Percentiles rank a stretch among this genome's conserved stretches.
Evolutionary conservation across 1,140 invertebrate species (phyloP).

Genomic region (Chironomus tepperi): DNA sequence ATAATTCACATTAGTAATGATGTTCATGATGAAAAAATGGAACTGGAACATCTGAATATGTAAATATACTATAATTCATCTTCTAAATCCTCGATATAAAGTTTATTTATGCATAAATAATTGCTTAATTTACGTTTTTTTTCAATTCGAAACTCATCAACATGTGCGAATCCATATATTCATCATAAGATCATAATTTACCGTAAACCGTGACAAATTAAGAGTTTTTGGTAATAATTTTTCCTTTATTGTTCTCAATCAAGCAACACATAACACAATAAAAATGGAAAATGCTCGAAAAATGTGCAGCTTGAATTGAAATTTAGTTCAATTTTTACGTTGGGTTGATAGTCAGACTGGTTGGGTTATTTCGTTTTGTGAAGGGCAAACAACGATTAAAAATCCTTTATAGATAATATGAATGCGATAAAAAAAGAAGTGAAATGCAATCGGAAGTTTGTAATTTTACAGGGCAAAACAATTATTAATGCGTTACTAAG

Average conservation of each 20-base stretch:
- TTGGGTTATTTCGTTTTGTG: neutral
- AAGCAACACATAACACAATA: neutral
- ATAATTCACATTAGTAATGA: no score
- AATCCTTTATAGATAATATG: neutral
- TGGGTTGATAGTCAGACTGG: neutral
- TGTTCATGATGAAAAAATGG: no score
- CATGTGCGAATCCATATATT: neutral
- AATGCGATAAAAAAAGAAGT: neutral
- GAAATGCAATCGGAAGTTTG: neutral
- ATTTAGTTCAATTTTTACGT: neutral
- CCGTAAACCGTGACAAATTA: slow-evolving; percentile 14
- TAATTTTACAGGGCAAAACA: slow-evolving; percentile 28
- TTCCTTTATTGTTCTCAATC: neutral
- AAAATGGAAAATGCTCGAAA: neutral
- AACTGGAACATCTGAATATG: no score
- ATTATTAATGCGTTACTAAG: slow-evolving; percentile 35
- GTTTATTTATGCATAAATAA: slow-evolving; percentile 24
- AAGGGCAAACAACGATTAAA: slow-evolving; percentile 4
- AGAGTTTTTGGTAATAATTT: slow-evolving; percentile 17
- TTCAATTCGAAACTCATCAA: neutral
- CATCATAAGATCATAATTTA: neutral
- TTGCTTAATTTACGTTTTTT: slow-evolving; percentile 4
- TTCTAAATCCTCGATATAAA: neutral
- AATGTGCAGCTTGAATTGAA: slow-evolving; percentile 1
- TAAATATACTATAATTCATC: neutral